phyloP scores from a whole-genome alignment of 1,140 invertebrate genomes.

The Atta texana region DNA sequence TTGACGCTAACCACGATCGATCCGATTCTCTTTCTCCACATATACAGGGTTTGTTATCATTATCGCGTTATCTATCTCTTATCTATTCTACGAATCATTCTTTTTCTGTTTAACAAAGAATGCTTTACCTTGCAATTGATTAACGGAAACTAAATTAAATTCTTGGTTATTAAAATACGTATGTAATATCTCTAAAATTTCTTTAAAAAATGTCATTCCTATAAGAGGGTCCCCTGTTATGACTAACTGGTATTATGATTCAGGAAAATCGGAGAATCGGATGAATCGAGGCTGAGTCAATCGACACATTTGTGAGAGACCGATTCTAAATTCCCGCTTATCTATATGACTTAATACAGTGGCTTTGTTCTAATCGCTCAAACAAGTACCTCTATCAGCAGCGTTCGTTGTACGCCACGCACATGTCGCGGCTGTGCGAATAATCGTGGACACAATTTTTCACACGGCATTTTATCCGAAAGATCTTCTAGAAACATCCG shows the following conservation, averaged over 20 bases:
- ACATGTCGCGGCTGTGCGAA: slow-evolving; percentile 3
- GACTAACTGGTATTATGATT: neutral
- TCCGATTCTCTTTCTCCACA: slow-evolving; percentile 11
- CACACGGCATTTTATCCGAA: too few relatives aligned
- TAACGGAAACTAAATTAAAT: neutral
- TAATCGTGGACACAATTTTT: neutral
- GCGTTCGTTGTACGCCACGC: slow-evolving; percentile 27
- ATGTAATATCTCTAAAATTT: neutral
- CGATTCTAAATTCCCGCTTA: slow-evolving; percentile 51
- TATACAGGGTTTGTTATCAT: neutral
- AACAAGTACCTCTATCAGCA: slow-evolving; percentile 42
- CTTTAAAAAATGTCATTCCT: neutral
- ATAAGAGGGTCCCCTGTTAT: neutral
- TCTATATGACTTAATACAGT: slow-evolving; percentile 61
- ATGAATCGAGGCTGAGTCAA: neutral
- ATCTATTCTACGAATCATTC: neutral
- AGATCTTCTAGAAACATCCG: too few relatives aligned
- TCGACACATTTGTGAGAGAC: slow-evolving; percentile 14
- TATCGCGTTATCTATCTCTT: neutral
- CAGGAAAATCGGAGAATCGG: neutral
- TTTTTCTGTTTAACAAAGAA: slow-evolving; percentile 7
- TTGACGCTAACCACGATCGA: slow-evolving; percentile 8
- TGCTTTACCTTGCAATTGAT: neutral
- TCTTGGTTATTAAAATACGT: neutral
- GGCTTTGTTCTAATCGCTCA: slow-evolving; percentile 60